phyloP scores from a whole-genome alignment of 1,140 invertebrate genomes.

The Fopius arisanus region DNA sequence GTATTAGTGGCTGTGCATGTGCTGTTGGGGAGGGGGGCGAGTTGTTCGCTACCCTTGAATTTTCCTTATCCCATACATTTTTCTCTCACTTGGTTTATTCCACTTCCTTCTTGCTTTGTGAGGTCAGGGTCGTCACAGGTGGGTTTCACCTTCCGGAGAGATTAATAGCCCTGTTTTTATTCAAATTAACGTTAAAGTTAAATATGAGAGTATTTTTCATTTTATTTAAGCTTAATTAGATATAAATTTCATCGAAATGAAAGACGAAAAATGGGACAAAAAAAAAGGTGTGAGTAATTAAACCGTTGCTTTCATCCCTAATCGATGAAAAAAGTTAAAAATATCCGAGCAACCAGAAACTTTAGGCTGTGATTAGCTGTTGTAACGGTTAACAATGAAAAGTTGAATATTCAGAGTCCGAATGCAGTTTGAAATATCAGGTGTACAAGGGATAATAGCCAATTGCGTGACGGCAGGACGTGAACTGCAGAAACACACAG shows the following conservation, averaged over 20 bases:
- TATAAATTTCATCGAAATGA: no score
- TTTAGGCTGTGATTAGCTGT: constrained; percentile 1
- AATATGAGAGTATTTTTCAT: not conserved
- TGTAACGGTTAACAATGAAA: not conserved
- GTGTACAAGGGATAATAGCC: constrained; percentile 16
- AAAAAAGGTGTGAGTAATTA: no score
- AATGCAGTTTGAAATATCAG: constrained; percentile 12
- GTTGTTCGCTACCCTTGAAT: not conserved
- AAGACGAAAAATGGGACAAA: no score
- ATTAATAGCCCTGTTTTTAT: constrained; percentile 10
- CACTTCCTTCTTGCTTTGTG: not conserved
- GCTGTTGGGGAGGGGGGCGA: not conserved
- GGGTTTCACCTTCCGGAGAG: constrained; percentile 5
- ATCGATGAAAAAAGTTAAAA: not conserved
- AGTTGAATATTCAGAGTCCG: not conserved
- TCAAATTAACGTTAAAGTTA: not conserved
- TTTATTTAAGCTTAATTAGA: no score
- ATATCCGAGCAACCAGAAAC: not conserved
- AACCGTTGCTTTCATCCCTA: not conserved
- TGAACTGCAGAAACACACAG: not conserved
- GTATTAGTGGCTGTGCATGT: not conserved
- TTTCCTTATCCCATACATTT: not conserved
- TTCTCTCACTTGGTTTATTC: not conserved
- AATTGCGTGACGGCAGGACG: constrained; percentile 26
- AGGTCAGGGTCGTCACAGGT: not conserved